Conservation (phyloP, 1,140 invertebrate species). For the Belonocnema kinseyi region DNA sequence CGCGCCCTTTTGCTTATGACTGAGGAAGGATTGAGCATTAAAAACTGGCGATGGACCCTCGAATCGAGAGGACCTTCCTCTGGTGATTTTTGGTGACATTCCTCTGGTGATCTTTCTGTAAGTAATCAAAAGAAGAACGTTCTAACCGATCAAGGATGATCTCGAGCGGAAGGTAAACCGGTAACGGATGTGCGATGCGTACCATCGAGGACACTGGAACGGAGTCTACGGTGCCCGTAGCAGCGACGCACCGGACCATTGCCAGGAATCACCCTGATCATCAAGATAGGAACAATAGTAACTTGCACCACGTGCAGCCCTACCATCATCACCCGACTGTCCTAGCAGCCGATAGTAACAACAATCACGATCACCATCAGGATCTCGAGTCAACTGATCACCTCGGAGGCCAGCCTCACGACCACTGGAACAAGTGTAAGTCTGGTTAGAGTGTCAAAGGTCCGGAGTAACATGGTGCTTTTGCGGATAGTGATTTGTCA, state of each 20-base stretch:
- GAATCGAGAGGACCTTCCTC: background rate
- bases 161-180: conserved; percentile 6
- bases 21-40: background rate
- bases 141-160: conserved; percentile 24
- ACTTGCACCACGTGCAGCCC: conserved; percentile 50
- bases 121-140: conserved; percentile 22
- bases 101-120: background rate
- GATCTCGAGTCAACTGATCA: conserved; percentile 65
- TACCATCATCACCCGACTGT: conserved; percentile 57
- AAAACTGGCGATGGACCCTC: background rate
- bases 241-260: conserved; percentile 54
- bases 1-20: background rate
- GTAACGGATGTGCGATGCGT: conserved; percentile 64
- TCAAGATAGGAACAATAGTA: conserved; percentile 44
- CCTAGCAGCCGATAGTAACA: conserved; percentile 69
- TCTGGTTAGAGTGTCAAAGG: conserved; percentile 38
- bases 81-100: background rate
- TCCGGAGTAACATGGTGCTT: conserved; percentile 7
- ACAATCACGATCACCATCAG: conserved; percentile 72
- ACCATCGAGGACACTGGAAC: conserved; percentile 68
- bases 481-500: background rate
- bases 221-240: conserved; percentile 62
- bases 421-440: conserved; percentile 74
- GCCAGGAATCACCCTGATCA: conserved; percentile 50
- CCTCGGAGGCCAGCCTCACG: conserved; percentile 62